Conservation (phyloP, 2,888 invertebrate genomes). For the Drosophila mayaguana region DNA sequence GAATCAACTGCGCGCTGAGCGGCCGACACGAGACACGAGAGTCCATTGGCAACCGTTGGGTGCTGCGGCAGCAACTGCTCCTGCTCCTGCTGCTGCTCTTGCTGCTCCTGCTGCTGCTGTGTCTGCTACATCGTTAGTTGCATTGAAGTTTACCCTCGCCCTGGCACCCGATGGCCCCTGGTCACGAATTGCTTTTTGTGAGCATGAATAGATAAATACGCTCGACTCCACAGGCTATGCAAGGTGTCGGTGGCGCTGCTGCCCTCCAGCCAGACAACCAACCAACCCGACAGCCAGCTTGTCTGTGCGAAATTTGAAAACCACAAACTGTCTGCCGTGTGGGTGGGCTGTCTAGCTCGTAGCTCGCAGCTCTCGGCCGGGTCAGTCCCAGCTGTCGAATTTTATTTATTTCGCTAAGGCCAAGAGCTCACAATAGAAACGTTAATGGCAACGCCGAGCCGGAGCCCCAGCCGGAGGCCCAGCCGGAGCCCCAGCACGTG, state of each 20-base stretch:
- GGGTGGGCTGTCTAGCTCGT: slow-evolving; percentile 37
- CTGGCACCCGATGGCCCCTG: slow-evolving; percentile 2
- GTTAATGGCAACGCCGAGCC: slow-evolving; percentile 70
- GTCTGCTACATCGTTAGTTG: slow-evolving; percentile 72
- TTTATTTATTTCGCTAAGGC: slow-evolving; percentile 80
- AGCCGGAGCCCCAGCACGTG: slow-evolving; percentile 27
- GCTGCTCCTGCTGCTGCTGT: slow-evolving; percentile 25
- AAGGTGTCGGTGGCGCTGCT: slow-evolving; percentile 21
- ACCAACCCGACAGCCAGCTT: slow-evolving; percentile 16
- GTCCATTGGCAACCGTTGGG: slow-evolving; percentile 63
- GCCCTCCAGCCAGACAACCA: slow-evolving; percentile 1
- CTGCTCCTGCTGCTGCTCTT: slow-evolving; percentile 19
- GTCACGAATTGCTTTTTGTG: slow-evolving; percentile 66
- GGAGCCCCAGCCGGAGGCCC: background rate
- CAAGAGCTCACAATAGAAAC: slow-evolving; percentile 80
- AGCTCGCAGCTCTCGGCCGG: slow-evolving; percentile 25
- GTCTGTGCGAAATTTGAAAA: slow-evolving; percentile 68
- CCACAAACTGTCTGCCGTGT: slow-evolving; percentile 70
- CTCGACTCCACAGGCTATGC: slow-evolving; percentile 19
- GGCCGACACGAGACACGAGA: slow-evolving; percentile 31
- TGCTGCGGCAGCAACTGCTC: slow-evolving; percentile 30
- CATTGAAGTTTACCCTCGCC: slow-evolving; percentile 65
- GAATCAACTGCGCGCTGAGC: slow-evolving; percentile 71
- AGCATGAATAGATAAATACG: slow-evolving; percentile 80
- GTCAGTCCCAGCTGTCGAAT: slow-evolving; percentile 70